Conservation (phyloP, 2,113 vertebrate genomes). For the Corynorhinus townsendii region DNA sequence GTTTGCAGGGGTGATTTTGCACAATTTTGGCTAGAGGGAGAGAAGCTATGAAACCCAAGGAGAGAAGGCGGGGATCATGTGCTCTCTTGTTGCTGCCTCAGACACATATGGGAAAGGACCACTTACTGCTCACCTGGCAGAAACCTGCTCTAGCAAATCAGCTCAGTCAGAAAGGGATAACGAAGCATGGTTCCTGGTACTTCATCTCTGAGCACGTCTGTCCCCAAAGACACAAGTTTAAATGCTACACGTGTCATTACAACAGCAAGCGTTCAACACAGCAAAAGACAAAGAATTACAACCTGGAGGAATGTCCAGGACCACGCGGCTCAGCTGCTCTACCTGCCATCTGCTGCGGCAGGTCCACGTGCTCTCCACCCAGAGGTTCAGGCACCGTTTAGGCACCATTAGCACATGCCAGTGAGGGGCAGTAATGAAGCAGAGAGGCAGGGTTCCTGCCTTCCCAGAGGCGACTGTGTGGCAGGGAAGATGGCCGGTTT, state of each 20-base stretch:
- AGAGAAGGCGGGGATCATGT: neutral
- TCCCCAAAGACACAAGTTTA: neutral
- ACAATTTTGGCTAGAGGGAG: neutral
- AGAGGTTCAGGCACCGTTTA: neutral
- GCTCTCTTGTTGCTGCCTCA: neutral
- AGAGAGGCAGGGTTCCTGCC: neutral
- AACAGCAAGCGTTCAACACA: neutral
- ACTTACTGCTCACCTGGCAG: neutral
- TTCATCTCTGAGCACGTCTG: neutral
- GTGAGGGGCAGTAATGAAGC: neutral
- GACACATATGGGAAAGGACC: neutral
- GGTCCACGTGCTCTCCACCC: neutral
- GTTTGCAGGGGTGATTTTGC: neutral
- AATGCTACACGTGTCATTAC: neutral
- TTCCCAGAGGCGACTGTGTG: neutral
- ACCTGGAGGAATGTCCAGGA: neutral
- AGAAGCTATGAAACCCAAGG: neutral
- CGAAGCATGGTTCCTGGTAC: neutral
- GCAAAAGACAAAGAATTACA: neutral
- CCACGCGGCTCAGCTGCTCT: neutral
- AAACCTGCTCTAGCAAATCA: neutral
- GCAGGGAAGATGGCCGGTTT: neutral
- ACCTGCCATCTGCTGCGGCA: neutral
- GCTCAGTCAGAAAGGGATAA: neutral
- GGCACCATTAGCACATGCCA: neutral